phyloP scores from a whole-genome alignment of 2,888 invertebrate genomes.

The Eucriotettix oculatus region DNA sequence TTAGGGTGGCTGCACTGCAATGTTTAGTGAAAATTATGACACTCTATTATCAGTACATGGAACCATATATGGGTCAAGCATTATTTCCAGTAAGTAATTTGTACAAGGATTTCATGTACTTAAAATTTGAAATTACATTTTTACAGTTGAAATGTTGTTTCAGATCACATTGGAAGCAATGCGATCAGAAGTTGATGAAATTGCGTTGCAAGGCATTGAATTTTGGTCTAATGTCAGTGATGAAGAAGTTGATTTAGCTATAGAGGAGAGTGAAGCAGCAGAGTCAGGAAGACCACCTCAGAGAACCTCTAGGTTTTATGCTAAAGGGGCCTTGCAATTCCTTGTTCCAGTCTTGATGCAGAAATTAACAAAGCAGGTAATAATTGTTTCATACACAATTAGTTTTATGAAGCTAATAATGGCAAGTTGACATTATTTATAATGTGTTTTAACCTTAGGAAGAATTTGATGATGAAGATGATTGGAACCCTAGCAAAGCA shows the following conservation, averaged over 20 bases:
- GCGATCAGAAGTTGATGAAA: constrained; percentile 91
- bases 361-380: constrained; percentile 42
- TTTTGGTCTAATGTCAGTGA: constrained; percentile 99
- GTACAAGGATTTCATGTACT: neutral
- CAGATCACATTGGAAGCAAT: constrained; percentile 94
- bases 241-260: constrained; percentile 90
- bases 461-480: constrained; percentile 94
- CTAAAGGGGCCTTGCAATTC: constrained; percentile 92
- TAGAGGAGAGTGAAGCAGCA: constrained; percentile 85
- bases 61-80: constrained; percentile 96
- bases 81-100: constrained; percentile 60
- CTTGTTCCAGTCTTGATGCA: constrained; percentile 87
- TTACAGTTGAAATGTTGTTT: constrained; percentile 3
- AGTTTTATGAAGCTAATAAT: neutral
- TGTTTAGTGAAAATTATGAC: constrained; percentile 97
- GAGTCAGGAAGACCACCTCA: constrained; percentile 90
- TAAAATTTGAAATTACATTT: neutral
- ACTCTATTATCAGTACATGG: constrained; percentile 97
- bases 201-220: constrained; percentile 95
- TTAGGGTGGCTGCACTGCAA: constrained; percentile 91
- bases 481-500: constrained; percentile 99
- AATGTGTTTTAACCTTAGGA: constrained; percentile 29
- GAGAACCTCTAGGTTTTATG: constrained; percentile 87
- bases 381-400: neutral
- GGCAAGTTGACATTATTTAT: neutral